Base-by-base conservation (phyloP, 2,888 invertebrate species). In the Deroplatys truncata region DNA sequence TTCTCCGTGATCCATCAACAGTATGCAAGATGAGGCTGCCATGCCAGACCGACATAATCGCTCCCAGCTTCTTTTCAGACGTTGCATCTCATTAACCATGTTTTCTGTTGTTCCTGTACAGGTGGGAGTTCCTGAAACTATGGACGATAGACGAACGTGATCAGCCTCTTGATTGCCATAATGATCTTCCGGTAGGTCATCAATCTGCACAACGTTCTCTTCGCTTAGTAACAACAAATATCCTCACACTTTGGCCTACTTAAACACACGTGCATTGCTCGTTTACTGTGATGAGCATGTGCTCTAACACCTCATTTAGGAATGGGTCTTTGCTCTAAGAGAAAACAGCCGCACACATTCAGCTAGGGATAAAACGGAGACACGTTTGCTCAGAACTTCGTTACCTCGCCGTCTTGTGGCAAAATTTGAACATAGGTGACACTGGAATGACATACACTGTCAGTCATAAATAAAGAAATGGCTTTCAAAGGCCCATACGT, bases 1-100 rank as follows among this genome's bases (percentile, higher is more conserved):
- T 72, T 72, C 85, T 35, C 13, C 31, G 90, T 82, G 35, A 88
- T 88, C 88, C 90, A 88, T 88, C 90, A 85, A 43, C 82, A 72
- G 56, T 72, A 72, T 72, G 56, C 56, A 72, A 72, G 56, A 72
- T 72, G 56, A 72, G 56, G 16, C 56, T 72, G 56, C 56, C 56
- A 72, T 72, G 85, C 35, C 28, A 49, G 85, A 28, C 87, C 35
- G 43, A 87, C 87, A 83, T 87, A 87, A 87, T 87, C 87, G 82
- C 87, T 35, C 9, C 72, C 82, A 49, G 86, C 56, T 28, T 86
- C 72, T 82, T 28, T 29, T 82, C 56, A 86, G 82, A 72, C 82
- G 35, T n/a, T 87, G 87, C 82, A 87, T 83, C 31, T 87, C 83
- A 87, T 87, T 87, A 87, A 87, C 82, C 31, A 87, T 87, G 82